Evolutionary conservation across 2,888 invertebrate species (phyloP), one percentile per base, ranked within the genome.

Genomic region (Biston betularia): DNA sequence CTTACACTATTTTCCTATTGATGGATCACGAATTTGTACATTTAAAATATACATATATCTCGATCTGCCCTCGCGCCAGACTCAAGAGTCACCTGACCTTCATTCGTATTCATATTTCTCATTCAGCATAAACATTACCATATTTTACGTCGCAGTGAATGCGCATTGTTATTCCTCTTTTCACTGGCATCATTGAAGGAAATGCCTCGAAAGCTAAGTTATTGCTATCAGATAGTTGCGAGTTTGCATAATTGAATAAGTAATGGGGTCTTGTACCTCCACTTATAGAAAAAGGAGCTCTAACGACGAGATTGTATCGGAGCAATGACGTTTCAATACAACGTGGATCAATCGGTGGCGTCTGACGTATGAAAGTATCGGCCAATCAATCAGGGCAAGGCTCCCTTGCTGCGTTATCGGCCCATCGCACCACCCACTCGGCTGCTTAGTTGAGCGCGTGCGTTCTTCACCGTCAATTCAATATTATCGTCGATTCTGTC

Each of bases 321-420:
- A 71, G 69, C 79, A 81, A 82, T 90, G 93, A 93, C 93, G 89
- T 91, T 93, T 93, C 93, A 93, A 93, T 93, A 93, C 91, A 83
- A 85, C 87, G 81, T 84, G 86, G 84, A 89, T 87, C 90, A 87
- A 83, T 89, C 85, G 74, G 73, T 74, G 75, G 72, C 72, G 75
- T 72, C 73, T 75, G 84, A 80, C 81, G 77, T 79, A 79, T 75
- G 77, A 75, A 79, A 80, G 79, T 84, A 88, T 86, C 86, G 74
- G 76, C 74, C 79, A 77, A 85, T 88, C 86, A 82, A 83, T 82
- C 82, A 77, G 72, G 71, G 68, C 70, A 73, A 69, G 74, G 73
- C 75, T 74, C 75, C 72, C 66, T 65, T 63, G 68, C 63, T 68
- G 75, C 71, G 74, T 75, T 85, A 85, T 85, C 85, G 74, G 53